phyloP scores from a whole-genome alignment of 2,797 vertebrate genomes.

The Alcedo atthis region DNA sequence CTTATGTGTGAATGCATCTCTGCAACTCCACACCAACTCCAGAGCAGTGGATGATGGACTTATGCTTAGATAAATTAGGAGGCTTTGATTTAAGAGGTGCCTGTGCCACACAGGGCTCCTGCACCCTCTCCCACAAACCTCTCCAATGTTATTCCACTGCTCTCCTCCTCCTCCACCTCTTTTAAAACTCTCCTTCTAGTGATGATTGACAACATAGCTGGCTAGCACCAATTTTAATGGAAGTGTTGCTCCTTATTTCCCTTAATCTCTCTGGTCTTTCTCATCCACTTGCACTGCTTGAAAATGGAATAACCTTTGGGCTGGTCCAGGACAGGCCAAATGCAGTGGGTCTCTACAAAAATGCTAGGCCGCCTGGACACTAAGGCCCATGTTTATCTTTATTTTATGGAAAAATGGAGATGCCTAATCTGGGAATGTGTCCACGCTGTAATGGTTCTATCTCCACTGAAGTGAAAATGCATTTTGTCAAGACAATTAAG shows the following conservation, averaged over 20 bases:
- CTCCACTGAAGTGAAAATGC: background rate
- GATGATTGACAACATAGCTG: accelerated
- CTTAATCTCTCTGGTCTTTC: background rate
- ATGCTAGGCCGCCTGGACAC: background rate
- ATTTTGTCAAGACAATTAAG: background rate
- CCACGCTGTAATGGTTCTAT: background rate
- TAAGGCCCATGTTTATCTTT: background rate
- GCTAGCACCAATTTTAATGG: background rate
- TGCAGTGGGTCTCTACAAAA: background rate
- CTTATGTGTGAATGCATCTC: background rate
- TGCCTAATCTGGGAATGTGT: background rate
- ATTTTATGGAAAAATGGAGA: background rate
- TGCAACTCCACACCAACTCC: background rate
- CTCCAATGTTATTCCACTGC: background rate
- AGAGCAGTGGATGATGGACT: accelerated
- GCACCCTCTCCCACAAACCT: background rate
- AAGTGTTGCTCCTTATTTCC: accelerated
- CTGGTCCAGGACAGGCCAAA: background rate
- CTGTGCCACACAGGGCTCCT: background rate
- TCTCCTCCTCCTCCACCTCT: background rate
- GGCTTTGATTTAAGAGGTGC: background rate
- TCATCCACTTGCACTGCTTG: background rate
- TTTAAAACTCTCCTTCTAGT: background rate
- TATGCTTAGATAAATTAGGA: background rate
- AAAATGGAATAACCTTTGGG: background rate